Base-by-base conservation (phyloP, 1,140 invertebrate genomes). In the Euschistus heros region DNA sequence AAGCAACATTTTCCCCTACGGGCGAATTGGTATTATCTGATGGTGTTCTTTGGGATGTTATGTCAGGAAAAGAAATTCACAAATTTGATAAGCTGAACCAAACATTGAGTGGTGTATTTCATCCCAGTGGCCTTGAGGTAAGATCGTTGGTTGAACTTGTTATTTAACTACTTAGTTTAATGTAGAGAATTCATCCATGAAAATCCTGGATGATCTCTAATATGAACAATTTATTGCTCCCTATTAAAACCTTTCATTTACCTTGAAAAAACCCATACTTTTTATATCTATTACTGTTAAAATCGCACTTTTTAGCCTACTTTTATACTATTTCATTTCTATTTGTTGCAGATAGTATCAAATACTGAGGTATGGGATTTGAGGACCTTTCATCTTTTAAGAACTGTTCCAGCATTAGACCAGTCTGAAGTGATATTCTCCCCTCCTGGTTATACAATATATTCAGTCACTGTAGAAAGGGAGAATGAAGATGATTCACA, bases 51-150 rank as follows among this genome's bases (percentile, higher is more conserved):
- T 99, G 93, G 87, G 97, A 99, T 77, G 86, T 96, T 8, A 85
- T 88, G 65, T 84, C 86, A 0, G 86, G 86, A 3, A 90, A 88
- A 71, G 84, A 90, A 71, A 89, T 97, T 57, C 94, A 98, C 75
- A 98, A 98, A 73, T 94, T 99, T 73, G 97, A 98, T 78, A 98
- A 98, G 76, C 81, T 98, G 22, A 97, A 98, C 78, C 88, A 95
- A 73, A 86, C 86, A 44, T 82, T 97, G 22, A 97, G 91, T 73
- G 97, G 96, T 0, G 86, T 95, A 1, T 99, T 99, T 74, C 95
- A 98, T 84, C 95, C 96, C 0, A 96, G 94, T 75, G 95, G 94
- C 0, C 80, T 93, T 46, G 94, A 98, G 78, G 89, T 94, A 70
- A 81, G 69, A 59, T 52, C 30, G 46, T n/a, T 64, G 27, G 2